A percentile compares a stretch with the other conserved stretches of the same genome.
These are phyloP conservation scores for Zootoca vivipara DNA, from an alignment of 2,113 vertebrate species.

Conservation along the genomic window DNA sequence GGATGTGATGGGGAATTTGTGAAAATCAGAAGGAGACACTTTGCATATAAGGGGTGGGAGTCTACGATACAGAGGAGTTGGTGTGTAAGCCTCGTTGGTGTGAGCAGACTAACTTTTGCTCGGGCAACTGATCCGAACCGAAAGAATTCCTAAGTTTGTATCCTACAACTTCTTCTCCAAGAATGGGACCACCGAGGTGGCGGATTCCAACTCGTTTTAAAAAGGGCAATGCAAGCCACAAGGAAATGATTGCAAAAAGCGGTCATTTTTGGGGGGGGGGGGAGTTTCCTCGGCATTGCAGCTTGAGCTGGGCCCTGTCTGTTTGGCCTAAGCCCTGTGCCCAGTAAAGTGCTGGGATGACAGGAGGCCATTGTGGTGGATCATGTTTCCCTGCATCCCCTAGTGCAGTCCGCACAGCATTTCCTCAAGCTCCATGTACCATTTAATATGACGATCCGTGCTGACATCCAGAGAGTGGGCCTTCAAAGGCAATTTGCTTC, in stretches of 20 bases:
- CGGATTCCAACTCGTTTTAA: too few species aligned
- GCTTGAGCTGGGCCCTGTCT: conserved; percentile 25
- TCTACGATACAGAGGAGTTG: not conserved
- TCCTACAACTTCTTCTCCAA: too few species aligned
- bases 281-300: fast-evolving
- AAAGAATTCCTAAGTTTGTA: too few species aligned
- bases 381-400: conserved; percentile 37
- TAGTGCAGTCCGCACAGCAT: conserved; percentile 20
- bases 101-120: not conserved
- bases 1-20: not conserved
- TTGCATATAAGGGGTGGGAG: not conserved
- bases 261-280: not conserved
- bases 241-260: too few species aligned
- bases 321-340: not conserved
- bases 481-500: conserved; percentile 65
- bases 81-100: not conserved
- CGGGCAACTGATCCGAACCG: too few species aligned
- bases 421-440: conserved; percentile 42
- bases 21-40: not conserved
- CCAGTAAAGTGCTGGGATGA: not conserved
- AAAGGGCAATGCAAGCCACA: too few species aligned
- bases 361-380: conserved; percentile 53
- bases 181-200: too few species aligned
- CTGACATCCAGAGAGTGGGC: conserved; percentile 48
- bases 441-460: conserved; percentile 38